Conservation (phyloP, 23 tunicate species). For the Styela plicata region DNA sequence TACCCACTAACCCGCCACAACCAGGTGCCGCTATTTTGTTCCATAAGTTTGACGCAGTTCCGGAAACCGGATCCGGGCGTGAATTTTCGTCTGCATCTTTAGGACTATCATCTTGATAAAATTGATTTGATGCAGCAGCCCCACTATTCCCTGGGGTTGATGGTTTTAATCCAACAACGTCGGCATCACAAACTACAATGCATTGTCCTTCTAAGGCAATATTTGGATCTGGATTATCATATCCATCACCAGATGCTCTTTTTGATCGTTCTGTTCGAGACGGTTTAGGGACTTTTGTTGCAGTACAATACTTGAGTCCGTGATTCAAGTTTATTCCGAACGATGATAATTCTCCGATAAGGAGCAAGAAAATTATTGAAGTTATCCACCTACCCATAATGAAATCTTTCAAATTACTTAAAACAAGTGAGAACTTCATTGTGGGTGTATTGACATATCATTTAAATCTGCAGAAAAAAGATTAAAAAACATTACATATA, state of each 20-base stretch:
- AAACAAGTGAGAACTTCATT: too few species aligned
- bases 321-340: background rate
- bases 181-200: slow-evolving; percentile 57
- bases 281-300: background rate
- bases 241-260: background rate
- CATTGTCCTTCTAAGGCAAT: slow-evolving; percentile 52
- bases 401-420: too few species aligned
- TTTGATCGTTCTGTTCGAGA: background rate
- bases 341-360: background rate
- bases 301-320: background rate
- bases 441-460: too few species aligned
- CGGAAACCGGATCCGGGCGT: background rate
- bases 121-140: slow-evolving; percentile 1
- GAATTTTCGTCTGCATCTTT: background rate
- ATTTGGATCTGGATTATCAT: background rate
- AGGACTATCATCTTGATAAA: slow-evolving; percentile 17
- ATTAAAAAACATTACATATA: too few species aligned
- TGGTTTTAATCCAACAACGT: background rate
- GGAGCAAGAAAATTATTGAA: background rate
- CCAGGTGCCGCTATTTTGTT: background rate
- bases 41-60: background rate
- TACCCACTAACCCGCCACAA: background rate
- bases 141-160: background rate
- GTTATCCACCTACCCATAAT: too few species aligned
- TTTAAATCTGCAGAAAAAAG: too few species aligned